Evolutionary conservation across 1,140 invertebrate genomes (phyloP).

Genomic region (Mycetomoellerius zeteki): DNA sequence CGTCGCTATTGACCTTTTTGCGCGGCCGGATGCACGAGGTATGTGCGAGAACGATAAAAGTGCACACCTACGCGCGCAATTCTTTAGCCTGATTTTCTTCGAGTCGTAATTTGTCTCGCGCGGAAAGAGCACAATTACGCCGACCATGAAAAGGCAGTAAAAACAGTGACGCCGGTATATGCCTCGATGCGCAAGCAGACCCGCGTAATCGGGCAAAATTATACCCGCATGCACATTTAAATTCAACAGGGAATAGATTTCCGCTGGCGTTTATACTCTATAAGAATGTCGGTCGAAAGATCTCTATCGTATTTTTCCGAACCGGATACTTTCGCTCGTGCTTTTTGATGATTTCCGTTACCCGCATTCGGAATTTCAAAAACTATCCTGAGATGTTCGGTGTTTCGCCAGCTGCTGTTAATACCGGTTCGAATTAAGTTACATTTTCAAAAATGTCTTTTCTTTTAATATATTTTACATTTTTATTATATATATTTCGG

Average conservation of each 20-base stretch:
- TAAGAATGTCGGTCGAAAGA: constrained; percentile 38
- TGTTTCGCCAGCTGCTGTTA: background rate
- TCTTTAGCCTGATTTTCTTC: constrained; percentile 44
- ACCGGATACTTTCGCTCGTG: constrained; percentile 26
- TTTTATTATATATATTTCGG: background rate
- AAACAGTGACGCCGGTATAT: constrained; percentile 26
- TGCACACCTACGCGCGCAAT: constrained; percentile 9
- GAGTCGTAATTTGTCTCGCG: constrained; percentile 37
- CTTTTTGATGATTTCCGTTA: constrained; percentile 6
- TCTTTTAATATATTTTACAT: background rate
- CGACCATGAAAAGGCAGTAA: constrained; percentile 45
- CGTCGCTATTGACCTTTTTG: background rate
- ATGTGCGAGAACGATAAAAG: constrained; percentile 25
- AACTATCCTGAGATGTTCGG: background rate
- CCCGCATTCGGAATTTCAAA: constrained; percentile 22
- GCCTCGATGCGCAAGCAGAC: constrained; percentile 18
- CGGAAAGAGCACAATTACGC: constrained; percentile 54
- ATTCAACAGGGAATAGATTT: constrained; percentile 35
- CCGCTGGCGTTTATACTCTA: background rate
- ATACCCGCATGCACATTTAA: constrained; percentile 20
- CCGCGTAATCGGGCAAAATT: constrained; percentile 51
- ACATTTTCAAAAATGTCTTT: background rate
- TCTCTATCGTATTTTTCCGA: constrained; percentile 28
- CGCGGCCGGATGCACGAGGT: background rate
- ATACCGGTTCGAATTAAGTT: background rate